phyloP scores from a whole-genome alignment of 2,113 vertebrate genomes.

The Lepus europaeus region DNA sequence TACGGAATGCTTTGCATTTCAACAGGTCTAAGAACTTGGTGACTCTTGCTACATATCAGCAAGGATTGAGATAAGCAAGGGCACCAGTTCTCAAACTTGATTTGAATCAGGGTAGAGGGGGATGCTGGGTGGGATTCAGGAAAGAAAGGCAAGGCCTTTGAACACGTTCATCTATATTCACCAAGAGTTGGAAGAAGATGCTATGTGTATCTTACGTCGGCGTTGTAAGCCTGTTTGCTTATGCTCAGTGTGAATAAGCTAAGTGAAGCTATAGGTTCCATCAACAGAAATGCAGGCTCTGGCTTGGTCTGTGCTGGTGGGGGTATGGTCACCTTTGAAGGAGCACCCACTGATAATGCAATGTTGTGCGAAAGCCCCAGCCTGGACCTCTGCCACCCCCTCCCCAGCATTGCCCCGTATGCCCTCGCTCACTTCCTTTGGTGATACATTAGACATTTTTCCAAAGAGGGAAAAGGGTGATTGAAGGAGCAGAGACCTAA shows the following conservation, averaged over 20 bases:
- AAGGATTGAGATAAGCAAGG: neutral
- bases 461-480: neutral
- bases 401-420: neutral
- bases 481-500: neutral
- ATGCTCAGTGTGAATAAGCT: neutral
- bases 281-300: neutral
- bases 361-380: no score
- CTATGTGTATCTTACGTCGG: neutral
- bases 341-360: rapidly evolving
- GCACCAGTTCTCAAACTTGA: neutral
- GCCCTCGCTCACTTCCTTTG: neutral
- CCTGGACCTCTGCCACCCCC: no score
- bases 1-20: slow-evolving; percentile 57
- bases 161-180: neutral
- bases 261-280: neutral
- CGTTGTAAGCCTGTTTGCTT: neutral
- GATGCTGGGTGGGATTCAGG: neutral
- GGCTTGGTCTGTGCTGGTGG: neutral
- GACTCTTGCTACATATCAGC: neutral
- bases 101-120: neutral
- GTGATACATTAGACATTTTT: neutral
- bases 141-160: neutral
- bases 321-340: no score
- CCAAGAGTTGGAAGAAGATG: no score
- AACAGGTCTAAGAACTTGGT: slow-evolving; percentile 32